A percentile compares a stretch with the other conserved stretches of the same genome.
These are phyloP conservation scores for Pangasius djambal DNA, from an alignment of 2,797 vertebrate species.

Conservation along the genomic window DNA sequence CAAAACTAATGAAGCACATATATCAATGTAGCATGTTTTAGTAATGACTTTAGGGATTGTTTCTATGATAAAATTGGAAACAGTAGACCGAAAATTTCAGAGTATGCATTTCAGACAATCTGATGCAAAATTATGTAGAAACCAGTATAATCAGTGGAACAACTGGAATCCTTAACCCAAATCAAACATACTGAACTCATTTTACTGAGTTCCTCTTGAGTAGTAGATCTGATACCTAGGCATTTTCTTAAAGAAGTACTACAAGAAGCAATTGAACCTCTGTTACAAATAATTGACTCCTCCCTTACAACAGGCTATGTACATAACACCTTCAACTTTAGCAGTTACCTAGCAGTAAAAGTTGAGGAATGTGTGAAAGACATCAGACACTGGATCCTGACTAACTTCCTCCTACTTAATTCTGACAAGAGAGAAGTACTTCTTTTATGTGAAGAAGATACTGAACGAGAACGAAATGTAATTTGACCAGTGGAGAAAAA, in stretches of 20 bases:
- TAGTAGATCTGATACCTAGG: neutral
- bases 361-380: neutral
- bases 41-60: neutral
- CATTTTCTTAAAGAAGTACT: neutral
- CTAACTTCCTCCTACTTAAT: neutral
- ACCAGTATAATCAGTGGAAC: neutral
- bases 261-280: neutral
- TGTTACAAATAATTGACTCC: neutral
- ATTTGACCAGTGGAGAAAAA: neutral
- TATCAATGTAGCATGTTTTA: neutral
- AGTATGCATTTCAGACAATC: neutral
- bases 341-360: neutral
- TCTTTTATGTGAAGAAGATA: neutral
- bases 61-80: neutral
- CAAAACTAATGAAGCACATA: neutral
- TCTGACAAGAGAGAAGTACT: neutral
- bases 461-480: neutral
- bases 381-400: neutral
- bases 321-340: neutral
- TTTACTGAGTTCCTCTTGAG: neutral
- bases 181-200: neutral
- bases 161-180: neutral
- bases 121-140: neutral
- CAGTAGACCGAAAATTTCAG: neutral
- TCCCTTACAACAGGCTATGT: neutral